A percentile compares a stretch with the other conserved stretches of the same genome.
These are phyloP conservation scores for Pseudachorutes palmiensis DNA, from an alignment of 1,140 invertebrate genomes.

Conservation along the genomic window DNA sequence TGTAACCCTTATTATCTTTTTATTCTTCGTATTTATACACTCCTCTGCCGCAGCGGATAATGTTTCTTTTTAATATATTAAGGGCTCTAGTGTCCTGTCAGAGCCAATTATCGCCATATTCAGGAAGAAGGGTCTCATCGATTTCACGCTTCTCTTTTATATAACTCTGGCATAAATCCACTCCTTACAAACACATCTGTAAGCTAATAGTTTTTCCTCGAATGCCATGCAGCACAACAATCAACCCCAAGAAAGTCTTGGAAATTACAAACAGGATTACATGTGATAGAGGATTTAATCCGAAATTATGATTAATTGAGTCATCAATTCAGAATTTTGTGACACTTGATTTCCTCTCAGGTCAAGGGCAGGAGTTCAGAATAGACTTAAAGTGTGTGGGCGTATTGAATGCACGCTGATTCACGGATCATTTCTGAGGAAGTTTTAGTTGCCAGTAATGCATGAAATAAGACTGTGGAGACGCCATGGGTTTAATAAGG, in stretches of 20 bases:
- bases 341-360: no score
- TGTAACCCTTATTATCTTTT: slow-evolving; percentile 2
- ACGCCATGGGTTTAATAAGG: slow-evolving; percentile 30
- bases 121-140: slow-evolving; percentile 36
- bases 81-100: slow-evolving; percentile 36
- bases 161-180: not conserved
- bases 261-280: no score
- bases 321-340: no score
- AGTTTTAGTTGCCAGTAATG: slow-evolving; percentile 32
- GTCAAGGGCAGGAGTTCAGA: not conserved
- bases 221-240: no score
- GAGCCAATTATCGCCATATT: slow-evolving; percentile 39
- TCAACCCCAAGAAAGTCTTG: no score
- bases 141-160: slow-evolving; percentile 30
- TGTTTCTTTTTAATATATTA: slow-evolving; percentile 29
- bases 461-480: slow-evolving; percentile 37
- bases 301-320: no score
- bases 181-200: not conserved
- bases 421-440: slow-evolving; percentile 21
- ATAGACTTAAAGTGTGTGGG: not conserved
- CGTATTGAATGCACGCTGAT: not conserved
- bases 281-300: no score
- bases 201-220: no score
- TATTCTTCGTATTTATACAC: not conserved
- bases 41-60: slow-evolving; percentile 1